phyloP scores from a whole-genome alignment of 2,888 invertebrate genomes.

The Zootermopsis nevadensis region DNA sequence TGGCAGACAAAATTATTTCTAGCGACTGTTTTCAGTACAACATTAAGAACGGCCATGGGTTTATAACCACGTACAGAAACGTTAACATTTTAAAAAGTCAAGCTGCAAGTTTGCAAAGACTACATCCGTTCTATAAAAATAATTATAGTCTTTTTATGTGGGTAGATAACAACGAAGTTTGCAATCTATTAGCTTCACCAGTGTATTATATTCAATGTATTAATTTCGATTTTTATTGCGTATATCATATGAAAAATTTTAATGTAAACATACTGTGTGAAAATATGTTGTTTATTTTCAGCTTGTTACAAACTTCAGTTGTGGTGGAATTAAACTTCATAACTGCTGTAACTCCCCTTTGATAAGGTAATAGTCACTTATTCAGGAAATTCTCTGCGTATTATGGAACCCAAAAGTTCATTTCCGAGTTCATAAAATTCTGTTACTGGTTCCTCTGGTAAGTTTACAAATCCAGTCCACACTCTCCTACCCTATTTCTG shows the following conservation, averaged over 20 bases:
- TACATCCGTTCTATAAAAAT: neutral
- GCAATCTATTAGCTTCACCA: neutral
- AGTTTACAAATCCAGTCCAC: no score
- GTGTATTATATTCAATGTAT: neutral
- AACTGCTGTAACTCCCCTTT: no score
- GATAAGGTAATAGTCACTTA: no score
- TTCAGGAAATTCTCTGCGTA: no score
- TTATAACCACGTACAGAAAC: neutral
- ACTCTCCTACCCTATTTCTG: no score
- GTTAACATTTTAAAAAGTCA: neutral
- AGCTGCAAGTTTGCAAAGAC: conserved; percentile 14
- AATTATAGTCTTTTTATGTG: neutral
- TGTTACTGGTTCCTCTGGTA: no score
- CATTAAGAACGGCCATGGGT: neutral
- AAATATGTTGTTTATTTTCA: no score
- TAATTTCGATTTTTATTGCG: neutral
- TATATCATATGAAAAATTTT: neutral
- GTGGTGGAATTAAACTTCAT: no score
- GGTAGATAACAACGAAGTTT: neutral
- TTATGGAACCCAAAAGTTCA: no score
- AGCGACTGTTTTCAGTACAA: neutral
- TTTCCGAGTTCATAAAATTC: no score
- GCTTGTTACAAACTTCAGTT: no score
- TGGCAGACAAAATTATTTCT: neutral
- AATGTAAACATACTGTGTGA: neutral